These are phyloP conservation scores for Bolinopsis microptera DNA, from an alignment of 37 sponge, comb jelly and placozoan species.

Conservation along the genomic window DNA sequence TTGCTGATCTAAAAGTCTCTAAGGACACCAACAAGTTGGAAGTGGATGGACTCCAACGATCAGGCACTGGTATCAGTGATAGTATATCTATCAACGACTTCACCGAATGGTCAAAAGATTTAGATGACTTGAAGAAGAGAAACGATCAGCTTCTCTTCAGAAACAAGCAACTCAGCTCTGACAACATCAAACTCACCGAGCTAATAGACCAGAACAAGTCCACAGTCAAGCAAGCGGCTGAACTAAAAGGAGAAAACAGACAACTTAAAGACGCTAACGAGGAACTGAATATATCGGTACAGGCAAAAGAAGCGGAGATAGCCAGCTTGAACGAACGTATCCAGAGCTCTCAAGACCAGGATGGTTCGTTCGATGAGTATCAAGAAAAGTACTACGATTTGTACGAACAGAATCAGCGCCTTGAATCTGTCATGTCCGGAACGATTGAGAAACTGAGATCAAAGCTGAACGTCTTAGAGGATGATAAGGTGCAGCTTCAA, in stretches of 20 bases:
- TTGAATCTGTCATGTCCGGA: constrained; percentile 17
- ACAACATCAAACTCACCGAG: constrained; percentile 27
- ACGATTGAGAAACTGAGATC: constrained; percentile 37
- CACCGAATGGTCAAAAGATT: constrained; percentile 44
- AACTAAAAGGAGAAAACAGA: neutral
- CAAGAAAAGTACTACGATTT: constrained; percentile 54
- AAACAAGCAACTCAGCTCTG: constrained; percentile 34
- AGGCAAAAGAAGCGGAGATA: constrained; percentile 24
- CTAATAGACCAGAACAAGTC: neutral
- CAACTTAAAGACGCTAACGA: neutral
- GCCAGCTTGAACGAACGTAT: neutral
- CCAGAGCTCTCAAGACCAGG: neutral
- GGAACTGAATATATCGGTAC: neutral
- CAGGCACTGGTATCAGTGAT: neutral
- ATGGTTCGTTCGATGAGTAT: neutral
- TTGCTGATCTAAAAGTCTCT: neutral
- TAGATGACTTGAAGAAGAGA: constrained; percentile 29
- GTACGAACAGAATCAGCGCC: constrained; percentile 28
- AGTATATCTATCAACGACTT: constrained; percentile 39
- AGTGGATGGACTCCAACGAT: constrained; percentile 1
- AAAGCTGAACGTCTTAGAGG: neutral
- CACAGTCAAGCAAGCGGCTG: neutral
- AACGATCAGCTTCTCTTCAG: constrained; percentile 44
- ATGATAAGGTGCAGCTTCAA: constrained; percentile 22
- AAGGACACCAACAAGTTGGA: neutral